These are phyloP conservation scores for Drosophila insularis DNA, from an alignment of 1,140 invertebrate genomes.

Conservation along the genomic window DNA sequence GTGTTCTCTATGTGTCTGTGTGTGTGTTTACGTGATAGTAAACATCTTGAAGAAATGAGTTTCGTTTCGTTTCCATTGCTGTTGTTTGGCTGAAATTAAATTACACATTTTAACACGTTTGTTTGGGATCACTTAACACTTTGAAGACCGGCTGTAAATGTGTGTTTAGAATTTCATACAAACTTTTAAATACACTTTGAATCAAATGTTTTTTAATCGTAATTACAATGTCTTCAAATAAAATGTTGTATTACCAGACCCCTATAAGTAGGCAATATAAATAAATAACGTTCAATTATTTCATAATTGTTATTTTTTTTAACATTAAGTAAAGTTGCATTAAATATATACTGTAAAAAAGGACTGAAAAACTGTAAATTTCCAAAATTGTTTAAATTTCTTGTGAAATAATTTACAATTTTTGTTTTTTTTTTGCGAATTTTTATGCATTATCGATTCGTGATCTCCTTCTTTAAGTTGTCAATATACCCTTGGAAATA, in stretches of 20 bases:
- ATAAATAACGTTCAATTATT: background rate
- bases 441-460: no score
- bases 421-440: no score
- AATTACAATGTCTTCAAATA: no score
- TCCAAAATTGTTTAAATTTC: no score
- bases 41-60: constrained; percentile 38
- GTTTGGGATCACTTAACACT: constrained; percentile 51
- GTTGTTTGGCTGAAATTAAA: constrained; percentile 45
- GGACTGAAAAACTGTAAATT: no score
- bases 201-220: background rate
- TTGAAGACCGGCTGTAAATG: constrained; percentile 14
- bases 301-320: no score
- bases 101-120: constrained; percentile 64
- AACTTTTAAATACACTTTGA: background rate
- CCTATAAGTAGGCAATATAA: constrained; percentile 1
- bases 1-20: background rate
- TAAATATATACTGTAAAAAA: no score
- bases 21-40: constrained; percentile 17
- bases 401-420: no score
- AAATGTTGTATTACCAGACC: background rate
- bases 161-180: background rate
- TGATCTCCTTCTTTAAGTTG: background rate
- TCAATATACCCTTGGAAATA: background rate
- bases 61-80: constrained; percentile 30
- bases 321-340: no score